These are phyloP conservation scores for Pygmarrhopalites habei DNA, from an alignment of 1,140 invertebrate genomes.

Conservation along the genomic window DNA sequence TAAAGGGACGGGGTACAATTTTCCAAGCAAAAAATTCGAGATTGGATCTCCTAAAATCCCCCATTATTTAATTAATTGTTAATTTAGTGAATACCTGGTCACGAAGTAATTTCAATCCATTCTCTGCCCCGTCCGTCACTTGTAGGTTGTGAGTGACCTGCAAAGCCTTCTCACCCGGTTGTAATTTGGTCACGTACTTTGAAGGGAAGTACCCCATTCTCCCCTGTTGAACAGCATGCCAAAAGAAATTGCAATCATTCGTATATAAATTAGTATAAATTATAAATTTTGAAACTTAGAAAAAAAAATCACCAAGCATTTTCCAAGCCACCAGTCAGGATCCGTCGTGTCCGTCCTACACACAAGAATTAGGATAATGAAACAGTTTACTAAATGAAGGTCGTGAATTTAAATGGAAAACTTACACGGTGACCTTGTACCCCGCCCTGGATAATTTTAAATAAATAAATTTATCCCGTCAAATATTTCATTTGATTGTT, in stretches of 20 bases:
- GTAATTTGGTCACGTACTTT: slow-evolving; percentile 83
- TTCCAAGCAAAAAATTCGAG: too few relatives aligned
- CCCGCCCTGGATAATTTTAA: slow-evolving; percentile 59
- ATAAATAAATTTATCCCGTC: too few relatives aligned
- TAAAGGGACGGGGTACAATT: too few relatives aligned
- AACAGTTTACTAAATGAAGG: too few relatives aligned
- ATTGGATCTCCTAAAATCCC: too few relatives aligned
- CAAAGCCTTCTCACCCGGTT: slow-evolving; percentile 77
- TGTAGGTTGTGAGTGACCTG: slow-evolving; percentile 70
- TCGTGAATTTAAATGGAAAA: too few relatives aligned
- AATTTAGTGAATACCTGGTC: slow-evolving; percentile 67
- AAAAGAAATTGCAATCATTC: slow-evolving; percentile 26
- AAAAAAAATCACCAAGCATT: slow-evolving; percentile 62
- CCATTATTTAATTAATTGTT: too few relatives aligned
- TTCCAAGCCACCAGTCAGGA: slow-evolving; percentile 95
- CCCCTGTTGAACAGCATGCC: too few relatives aligned
- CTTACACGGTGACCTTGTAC: slow-evolving; percentile 90
- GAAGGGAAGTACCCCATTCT: slow-evolving; percentile 89
- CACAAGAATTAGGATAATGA: too few relatives aligned
- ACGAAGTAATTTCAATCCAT: slow-evolving; percentile 54
- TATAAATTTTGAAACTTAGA: background rate
- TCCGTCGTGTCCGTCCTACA: slow-evolving; percentile 30
- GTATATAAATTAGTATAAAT: background rate
- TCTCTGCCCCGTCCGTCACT: slow-evolving; percentile 54
- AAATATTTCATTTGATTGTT: slow-evolving; percentile 11